phyloP scores from a whole-genome alignment of 2,113 vertebrate species.

The Pipra filicauda region DNA sequence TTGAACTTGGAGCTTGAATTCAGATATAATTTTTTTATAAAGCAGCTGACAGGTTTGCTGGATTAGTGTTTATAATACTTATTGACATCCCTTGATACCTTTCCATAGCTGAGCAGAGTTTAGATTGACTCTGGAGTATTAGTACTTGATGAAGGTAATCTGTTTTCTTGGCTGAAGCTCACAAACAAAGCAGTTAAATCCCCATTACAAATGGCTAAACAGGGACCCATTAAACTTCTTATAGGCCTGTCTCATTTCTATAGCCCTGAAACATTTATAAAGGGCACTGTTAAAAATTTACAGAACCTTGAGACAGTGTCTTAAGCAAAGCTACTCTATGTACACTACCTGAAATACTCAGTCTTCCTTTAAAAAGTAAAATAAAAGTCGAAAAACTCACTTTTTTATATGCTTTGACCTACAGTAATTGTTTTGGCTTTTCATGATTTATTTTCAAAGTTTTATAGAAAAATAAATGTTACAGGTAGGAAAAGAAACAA shows the following conservation, averaged over 20 bases:
- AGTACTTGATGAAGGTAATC: slow-evolving; percentile 85
- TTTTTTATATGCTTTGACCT: neutral
- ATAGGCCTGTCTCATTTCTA: slow-evolving; percentile 75
- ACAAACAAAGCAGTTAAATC: slow-evolving; percentile 84
- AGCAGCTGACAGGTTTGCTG: slow-evolving; percentile 76
- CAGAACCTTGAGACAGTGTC: slow-evolving; percentile 63
- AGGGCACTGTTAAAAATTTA: slow-evolving; percentile 80
- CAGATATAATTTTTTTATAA: slow-evolving; percentile 75
- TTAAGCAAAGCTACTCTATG: slow-evolving; percentile 55
- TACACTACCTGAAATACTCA: neutral
- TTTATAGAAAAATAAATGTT: neutral
- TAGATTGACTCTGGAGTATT: slow-evolving; percentile 74
- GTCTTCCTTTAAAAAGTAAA: slow-evolving; percentile 32
- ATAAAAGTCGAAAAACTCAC: neutral
- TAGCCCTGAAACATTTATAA: slow-evolving; percentile 80
- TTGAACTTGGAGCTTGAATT: slow-evolving; percentile 73
- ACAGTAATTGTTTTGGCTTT: neutral
- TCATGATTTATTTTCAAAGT: neutral
- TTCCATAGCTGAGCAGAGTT: slow-evolving; percentile 71
- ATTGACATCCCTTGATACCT: slow-evolving; percentile 73
- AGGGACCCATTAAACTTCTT: slow-evolving; percentile 81
- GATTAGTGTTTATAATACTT: slow-evolving; percentile 75
- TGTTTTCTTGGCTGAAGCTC: slow-evolving; percentile 81
- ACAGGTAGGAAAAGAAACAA: neutral
- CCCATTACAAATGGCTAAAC: slow-evolving; percentile 76